Base-by-base conservation (phyloP, 2,888 invertebrate species). In the Platycheirus albimanus region DNA sequence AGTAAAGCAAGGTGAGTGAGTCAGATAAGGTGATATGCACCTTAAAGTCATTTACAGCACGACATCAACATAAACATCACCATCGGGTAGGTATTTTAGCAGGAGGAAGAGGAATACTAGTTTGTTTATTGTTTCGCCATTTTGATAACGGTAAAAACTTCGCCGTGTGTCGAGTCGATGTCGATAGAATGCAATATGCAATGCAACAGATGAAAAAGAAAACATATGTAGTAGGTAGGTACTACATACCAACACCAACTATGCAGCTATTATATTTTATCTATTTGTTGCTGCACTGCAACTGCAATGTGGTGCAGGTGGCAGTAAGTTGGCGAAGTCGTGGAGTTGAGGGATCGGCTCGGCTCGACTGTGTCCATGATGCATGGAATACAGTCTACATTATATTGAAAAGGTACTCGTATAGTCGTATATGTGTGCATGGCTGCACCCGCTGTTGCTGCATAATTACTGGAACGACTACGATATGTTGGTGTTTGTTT, bases 61-160 rank as follows among this genome's bases (percentile, higher is more conserved):
- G 17, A 30, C 19, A 41, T 20, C 45, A 20, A 33, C 63, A 63
- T n/a, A n/a, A n/a, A n/a, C n/a, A n/a, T n/a, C n/a, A n/a, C n/a
- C n/a, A n/a, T n/a, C n/a, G n/a, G n/a, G n/a, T n/a, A n/a, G 47
- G 36, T 43, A 52, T 49, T 54, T 41, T 19, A 58, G 15, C 41
- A 28, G 15, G 24, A 54, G 36, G 64, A 67, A 24, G 24, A 54
- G 36, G 64, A 67, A 63, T 64, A 64, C 75, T 70, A 52, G 70
- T 81, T 70, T 76, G 76, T 81, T 81, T 81, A 76, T 76, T 75
- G 80, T 75, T 76, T 76, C 76, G 80, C 80, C 80, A 80, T 80
- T 80, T 76, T 76, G 56, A 76, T 76, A 70, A 81, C 76, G 70
- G 80, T 81, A 69, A 80, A 75, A 80, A 69, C 49, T 74, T 47